Base-by-base conservation (phyloP, 35 echinoderm and acorn worm genomes). In the Heliocidaris tuberculata region DNA sequence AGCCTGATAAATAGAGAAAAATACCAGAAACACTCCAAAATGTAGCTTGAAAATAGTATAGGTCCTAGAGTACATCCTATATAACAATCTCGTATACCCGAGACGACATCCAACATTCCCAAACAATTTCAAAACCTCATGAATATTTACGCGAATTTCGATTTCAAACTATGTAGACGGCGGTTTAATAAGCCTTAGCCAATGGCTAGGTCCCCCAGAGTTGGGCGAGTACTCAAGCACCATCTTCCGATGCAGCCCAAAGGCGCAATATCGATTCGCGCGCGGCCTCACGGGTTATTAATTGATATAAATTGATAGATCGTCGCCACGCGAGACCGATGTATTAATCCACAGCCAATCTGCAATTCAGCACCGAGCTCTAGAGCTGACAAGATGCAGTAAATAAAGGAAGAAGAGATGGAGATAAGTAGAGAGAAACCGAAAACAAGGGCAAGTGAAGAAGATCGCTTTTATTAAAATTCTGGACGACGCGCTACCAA, bases 281-380 rank as follows among this genome's bases (percentile, higher is more conserved):
- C 31, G 31, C 15, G 47, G 85, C 31, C 87, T 47, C 31, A 19
- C 87, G 87, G 87, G 87, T 89, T 89, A 89, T 89, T 89, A 89
- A 89, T 89, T 89, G 87, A 89, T 89, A 89, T 89, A 32, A 89
- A 89, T 89, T 89, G 87, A 48, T 89, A 32, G 87, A 32, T 47
- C 31, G 87, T 47, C 87, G 87, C 87, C 87, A 89, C 31, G 87
- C 47, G 87, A 47, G 87, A 48, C 87, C 47, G 31, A 47, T 48
- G 87, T 89, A 89, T 47, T 89, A 89, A 89, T 89, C 87, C 87
- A 48, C 6, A 48, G 4, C 21, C 65, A 89, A 89, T 89, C 87
- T 48, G 87, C 16, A 89, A 89, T 89, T 89, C 47, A 47, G 87
- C 47, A n/a, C 31, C 87, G 27, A 78, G 65, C 65, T 19, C 21